These are phyloP conservation scores for Mycteria americana DNA, from an alignment of 2,797 vertebrate genomes.

Conservation along the genomic window DNA sequence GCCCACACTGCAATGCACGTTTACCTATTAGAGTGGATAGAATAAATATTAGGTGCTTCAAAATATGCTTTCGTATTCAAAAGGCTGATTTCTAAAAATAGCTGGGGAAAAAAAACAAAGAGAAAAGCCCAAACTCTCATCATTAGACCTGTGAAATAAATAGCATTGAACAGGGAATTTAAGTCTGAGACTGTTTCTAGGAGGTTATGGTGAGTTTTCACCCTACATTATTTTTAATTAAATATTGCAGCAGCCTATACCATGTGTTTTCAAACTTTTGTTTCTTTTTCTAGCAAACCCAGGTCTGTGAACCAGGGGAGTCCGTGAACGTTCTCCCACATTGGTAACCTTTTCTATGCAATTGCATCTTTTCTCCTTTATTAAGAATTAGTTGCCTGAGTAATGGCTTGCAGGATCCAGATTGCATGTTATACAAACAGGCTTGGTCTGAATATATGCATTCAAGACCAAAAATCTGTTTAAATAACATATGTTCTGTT, in stretches of 20 bases:
- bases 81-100: constrained; percentile 10
- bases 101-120: background rate
- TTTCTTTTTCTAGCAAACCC: background rate
- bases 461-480: constrained; percentile 56
- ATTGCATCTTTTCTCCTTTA: background rate
- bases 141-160: background rate
- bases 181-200: background rate
- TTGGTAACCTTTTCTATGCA: background rate
- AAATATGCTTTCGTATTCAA: background rate
- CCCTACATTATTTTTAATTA: background rate
- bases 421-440: background rate
- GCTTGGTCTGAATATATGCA: constrained; percentile 49
- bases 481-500: constrained; percentile 55
- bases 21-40: background rate
- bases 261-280: background rate
- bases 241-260: background rate
- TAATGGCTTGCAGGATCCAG: constrained; percentile 9
- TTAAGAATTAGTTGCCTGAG: constrained; percentile 13
- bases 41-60: constrained; percentile 11
- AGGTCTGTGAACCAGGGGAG: background rate
- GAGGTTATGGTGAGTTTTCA: background rate
- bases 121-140: background rate
- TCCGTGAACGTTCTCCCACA: background rate
- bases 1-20: background rate
- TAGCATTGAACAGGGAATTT: background rate